Evolutionary conservation across 30 jellyfish, hydroid and myxozoan species (phyloP).

Genomic region (Cassiopea xamachana): DNA sequence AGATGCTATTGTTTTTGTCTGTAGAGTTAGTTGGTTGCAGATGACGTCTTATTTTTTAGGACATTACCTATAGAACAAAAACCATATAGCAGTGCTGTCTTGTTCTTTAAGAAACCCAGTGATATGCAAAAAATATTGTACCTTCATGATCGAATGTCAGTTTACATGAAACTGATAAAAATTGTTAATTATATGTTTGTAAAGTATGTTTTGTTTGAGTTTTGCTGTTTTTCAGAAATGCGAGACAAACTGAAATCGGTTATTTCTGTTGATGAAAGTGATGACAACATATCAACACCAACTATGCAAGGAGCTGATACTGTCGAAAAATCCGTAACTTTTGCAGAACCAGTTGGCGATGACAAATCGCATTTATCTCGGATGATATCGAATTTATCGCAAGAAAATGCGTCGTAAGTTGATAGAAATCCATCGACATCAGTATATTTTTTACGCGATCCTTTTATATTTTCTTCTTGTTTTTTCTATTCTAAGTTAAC

Average conservation of each 20-base stretch:
- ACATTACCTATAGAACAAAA: no score
- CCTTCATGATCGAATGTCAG: no score
- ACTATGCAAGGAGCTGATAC: slow-evolving; percentile 30
- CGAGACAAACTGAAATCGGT: slow-evolving; percentile 44
- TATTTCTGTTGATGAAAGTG: slow-evolving; percentile 54
- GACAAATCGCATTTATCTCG: slow-evolving; percentile 39
- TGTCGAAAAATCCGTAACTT: slow-evolving; percentile 20
- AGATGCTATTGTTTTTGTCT: no score
- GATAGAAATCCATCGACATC: neutral
- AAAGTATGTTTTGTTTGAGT: neutral
- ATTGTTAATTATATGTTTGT: neutral
- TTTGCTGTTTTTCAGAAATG: slow-evolving; percentile 39
- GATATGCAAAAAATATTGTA: no score
- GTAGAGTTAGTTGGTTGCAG: no score
- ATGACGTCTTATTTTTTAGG: no score
- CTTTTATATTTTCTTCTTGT: neutral
- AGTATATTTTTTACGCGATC: neutral
- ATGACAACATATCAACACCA: slow-evolving; percentile 24
- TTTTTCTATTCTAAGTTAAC: neutral
- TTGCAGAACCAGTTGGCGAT: slow-evolving; percentile 17
- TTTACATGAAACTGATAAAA: neutral
- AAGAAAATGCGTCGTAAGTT: slow-evolving; percentile 75
- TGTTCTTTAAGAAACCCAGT: no score
- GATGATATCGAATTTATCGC: slow-evolving; percentile 48
- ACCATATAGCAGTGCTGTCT: no score